Conservation (phyloP, 2,888 invertebrate genomes). For the Drosophila yooni region DNA sequence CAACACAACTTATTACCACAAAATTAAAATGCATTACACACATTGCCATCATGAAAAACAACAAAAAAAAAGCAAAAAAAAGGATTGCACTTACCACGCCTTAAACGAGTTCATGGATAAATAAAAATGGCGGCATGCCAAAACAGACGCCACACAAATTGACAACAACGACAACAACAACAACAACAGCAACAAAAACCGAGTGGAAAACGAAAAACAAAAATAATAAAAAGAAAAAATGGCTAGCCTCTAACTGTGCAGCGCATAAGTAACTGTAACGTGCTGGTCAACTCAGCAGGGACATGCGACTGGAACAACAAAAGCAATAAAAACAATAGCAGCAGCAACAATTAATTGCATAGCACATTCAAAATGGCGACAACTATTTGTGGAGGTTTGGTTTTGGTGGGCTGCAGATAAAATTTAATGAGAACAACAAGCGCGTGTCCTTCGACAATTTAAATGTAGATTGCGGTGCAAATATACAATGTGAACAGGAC, state of each 20-base stretch:
- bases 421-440: slow-evolving; percentile 51
- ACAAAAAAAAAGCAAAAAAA: slow-evolving; percentile 23
- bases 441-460: slow-evolving; percentile 60
- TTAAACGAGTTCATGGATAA: slow-evolving; percentile 69
- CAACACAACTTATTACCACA: slow-evolving; percentile 24
- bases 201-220: slow-evolving; percentile 5
- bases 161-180: slow-evolving; percentile 32
- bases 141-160: slow-evolving; percentile 52
- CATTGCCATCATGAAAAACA: slow-evolving; percentile 39
- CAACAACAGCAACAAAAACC: slow-evolving; percentile 24
- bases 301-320: slow-evolving; percentile 45
- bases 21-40: slow-evolving; percentile 53
- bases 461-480: slow-evolving; percentile 35
- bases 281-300: slow-evolving; percentile 45
- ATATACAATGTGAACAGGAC: slow-evolving; percentile 19
- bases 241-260: slow-evolving; percentile 29
- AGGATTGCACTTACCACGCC: slow-evolving; percentile 65
- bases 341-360: slow-evolving; percentile 62
- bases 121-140: slow-evolving; percentile 81
- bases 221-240: slow-evolving; percentile 1
- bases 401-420: slow-evolving; percentile 15
- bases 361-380: slow-evolving; percentile 56
- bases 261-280: slow-evolving; percentile 37
- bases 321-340: slow-evolving; percentile 25
- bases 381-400: slow-evolving; percentile 43